Base-by-base conservation (phyloP, 2,888 invertebrate genomes). In the Andrena flavipes region DNA sequence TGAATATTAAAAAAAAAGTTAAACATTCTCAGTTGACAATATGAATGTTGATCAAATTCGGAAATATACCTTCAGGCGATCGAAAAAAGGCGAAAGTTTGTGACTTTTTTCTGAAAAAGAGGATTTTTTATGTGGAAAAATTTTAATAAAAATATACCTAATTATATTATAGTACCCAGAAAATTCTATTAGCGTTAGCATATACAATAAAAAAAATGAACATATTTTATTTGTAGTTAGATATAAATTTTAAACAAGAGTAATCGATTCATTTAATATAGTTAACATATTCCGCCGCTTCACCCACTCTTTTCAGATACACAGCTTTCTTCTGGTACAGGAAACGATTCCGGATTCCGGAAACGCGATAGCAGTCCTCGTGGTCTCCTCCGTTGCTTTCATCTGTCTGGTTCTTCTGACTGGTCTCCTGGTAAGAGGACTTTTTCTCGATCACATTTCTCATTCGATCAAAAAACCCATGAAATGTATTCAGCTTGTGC, bases 381-480 rank as follows among this genome's bases (percentile, higher is more conserved):
- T 97, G 7, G 97, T 98, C 79, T 97, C 97, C 86, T 96, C 96
- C 13, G 96, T 98, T 74, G 98, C 97, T 7, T 97, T 97, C 20
- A 95, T 97, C 68, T 97, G 97, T 63, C 94, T 98, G 71, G 94
- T 98, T 59, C 94, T 97, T 13, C 94, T 98, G n/a, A 96, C 97
- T 74, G 96, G 96, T 82, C 95, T 97, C 74, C 92, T 97, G 96
- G 97, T 97, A 94, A 96, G 90, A 64, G 33, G 10, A 75, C 29
- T 13, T 65, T 69, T 42, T 56, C 26, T 48, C 5, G 26, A 48
- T 49, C 42, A 26, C 30, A 65, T 59, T 64, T 51, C 10, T 60
- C 33, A 62, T 2, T 33, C 16, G 10, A 51, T 16, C 23, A 42
- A 59, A 20, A 75, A 35, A 13, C 35, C 13, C 10, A 60, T 26